phyloP scores from a whole-genome alignment of 2,797 vertebrate species.

The Dromococcyx pavoninus region DNA sequence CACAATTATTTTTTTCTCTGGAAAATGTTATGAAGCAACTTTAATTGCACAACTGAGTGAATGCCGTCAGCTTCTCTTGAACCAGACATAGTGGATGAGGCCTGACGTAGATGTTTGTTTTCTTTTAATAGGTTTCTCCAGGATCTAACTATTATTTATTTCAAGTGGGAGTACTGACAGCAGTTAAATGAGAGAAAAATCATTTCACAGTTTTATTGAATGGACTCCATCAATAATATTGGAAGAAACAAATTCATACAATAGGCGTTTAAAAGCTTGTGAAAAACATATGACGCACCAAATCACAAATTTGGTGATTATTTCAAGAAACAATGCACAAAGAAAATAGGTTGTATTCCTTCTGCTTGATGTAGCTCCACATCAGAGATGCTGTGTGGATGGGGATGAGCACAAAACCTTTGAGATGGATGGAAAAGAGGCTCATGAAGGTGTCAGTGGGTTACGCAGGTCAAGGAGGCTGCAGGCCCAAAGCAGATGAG shows the following conservation, averaged over 20 bases:
- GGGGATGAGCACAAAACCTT: neutral
- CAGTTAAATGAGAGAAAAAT: neutral
- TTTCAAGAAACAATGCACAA: neutral
- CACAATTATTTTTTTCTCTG: neutral
- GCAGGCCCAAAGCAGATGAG: neutral
- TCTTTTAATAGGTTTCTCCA: neutral
- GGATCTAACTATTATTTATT: neutral
- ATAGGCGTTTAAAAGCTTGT: neutral
- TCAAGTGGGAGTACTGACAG: conserved; percentile 1
- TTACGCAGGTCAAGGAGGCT: neutral
- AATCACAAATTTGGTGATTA: neutral
- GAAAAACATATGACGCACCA: neutral
- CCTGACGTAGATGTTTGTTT: neutral
- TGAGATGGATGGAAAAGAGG: neutral
- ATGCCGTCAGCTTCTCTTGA: neutral
- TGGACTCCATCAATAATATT: neutral
- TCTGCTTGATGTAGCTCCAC: neutral
- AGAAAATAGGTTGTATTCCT: neutral
- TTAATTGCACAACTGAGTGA: conserved; percentile 9
- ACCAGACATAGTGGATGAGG: neutral
- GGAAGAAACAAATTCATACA: neutral
- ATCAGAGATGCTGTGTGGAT: fast-evolving
- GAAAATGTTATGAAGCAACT: neutral
- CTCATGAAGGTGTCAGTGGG: neutral
- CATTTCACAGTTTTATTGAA: neutral